Conservation (phyloP, 2,797 vertebrate species). For the Eulemur albifrons region DNA sequence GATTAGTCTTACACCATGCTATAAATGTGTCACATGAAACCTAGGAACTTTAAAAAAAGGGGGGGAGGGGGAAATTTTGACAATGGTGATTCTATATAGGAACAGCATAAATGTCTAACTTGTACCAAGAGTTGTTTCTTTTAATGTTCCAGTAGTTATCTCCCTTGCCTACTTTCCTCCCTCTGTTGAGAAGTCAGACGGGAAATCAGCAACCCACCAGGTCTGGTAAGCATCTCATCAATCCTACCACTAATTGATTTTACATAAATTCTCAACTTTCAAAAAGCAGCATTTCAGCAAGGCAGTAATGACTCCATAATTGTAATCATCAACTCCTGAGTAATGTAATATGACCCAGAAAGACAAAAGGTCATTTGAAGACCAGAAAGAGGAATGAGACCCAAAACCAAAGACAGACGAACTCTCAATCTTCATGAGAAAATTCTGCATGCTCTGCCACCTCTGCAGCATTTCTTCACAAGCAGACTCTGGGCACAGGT, state of each 20-base stretch:
- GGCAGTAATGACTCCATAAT: constrained; percentile 13
- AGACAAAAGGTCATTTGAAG: constrained; percentile 30
- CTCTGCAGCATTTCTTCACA: constrained; percentile 21
- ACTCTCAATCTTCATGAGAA: constrained; percentile 38
- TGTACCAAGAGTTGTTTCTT: constrained; percentile 15
- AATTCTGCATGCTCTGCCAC: not conserved
- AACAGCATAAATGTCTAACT: constrained; percentile 28
- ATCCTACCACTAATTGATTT: constrained; percentile 2
- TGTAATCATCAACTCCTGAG: constrained; percentile 5
- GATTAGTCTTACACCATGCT: constrained; percentile 13
- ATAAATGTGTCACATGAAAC: constrained; percentile 28
- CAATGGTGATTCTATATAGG: constrained; percentile 29
- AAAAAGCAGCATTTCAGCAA: constrained; percentile 21
- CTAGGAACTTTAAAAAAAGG: not conserved
- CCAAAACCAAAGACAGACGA: not conserved
- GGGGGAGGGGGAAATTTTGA: not conserved
- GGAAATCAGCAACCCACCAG: constrained; percentile 18
- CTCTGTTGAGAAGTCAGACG: constrained; percentile 46
- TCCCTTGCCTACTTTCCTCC: not conserved
- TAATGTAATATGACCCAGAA: not conserved
- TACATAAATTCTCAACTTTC: constrained; percentile 52
- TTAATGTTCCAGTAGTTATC: not conserved
- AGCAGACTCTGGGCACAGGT: not conserved
- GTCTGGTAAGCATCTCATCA: constrained; percentile 33
- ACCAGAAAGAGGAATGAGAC: constrained; percentile 11